These are phyloP conservation scores for Helarctos malayanus DNA, from an alignment of 2,797 vertebrate species.

Conservation along the genomic window DNA sequence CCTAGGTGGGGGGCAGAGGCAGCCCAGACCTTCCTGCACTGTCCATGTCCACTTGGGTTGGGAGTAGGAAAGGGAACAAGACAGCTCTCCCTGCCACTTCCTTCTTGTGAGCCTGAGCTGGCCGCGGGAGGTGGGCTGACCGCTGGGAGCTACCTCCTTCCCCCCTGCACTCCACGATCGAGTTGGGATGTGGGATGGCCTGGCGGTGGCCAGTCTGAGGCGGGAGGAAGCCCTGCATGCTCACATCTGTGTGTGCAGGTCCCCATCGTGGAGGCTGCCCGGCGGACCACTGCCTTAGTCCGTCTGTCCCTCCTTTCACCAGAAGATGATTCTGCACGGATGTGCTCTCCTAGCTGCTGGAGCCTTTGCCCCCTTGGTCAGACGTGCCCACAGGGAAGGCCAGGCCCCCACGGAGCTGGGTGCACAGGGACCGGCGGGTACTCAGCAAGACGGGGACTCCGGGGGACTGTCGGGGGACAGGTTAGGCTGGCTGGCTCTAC, in stretches of 20 bases:
- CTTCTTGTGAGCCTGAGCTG: not conserved
- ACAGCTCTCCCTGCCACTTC: not conserved
- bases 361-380: not conserved
- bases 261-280: not conserved
- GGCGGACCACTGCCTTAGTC: not conserved
- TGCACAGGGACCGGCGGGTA: not conserved
- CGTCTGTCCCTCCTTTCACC: not conserved
- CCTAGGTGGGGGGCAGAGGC: not conserved
- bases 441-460: not conserved
- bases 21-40: not conserved
- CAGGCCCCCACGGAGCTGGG: rapidly evolving
- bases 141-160: not conserved
- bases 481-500: not conserved
- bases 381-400: not conserved
- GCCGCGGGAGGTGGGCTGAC: not conserved
- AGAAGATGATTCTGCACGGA: not conserved
- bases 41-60: not conserved
- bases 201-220: not conserved
- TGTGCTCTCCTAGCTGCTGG: not conserved
- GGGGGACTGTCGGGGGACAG: rapidly evolving
- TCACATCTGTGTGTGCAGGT: not conserved
- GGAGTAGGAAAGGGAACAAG: not conserved
- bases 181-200: not conserved
- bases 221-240: not conserved
- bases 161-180: rapidly evolving